Base-by-base conservation (phyloP, 2,888 invertebrate species). In the Cybosia mesomella region DNA sequence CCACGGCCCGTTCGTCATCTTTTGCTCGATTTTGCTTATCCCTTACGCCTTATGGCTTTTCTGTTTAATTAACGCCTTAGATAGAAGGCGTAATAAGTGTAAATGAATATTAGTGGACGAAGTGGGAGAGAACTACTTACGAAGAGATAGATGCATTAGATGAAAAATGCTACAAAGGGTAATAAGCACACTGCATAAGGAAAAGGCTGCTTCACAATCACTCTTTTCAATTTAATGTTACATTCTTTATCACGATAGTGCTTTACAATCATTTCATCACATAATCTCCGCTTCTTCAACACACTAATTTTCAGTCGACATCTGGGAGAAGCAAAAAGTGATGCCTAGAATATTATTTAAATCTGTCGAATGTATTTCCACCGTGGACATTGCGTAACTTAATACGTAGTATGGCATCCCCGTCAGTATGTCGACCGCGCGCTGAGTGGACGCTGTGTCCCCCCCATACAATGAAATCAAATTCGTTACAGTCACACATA, bases 351-450 rank as follows among this genome's bases (percentile, higher is more conserved):
- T n/a, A 61, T 58, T 68, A 39, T 62, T 64, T 58, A 63, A 66
- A 72, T 68, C 64, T 58, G 39, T 68, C 55, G 34, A 36, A 36
- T 70, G 64, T 73, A 64, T 70, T 77, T 53, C 67, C 59, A 68
- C 43, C 66, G 75, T 72, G 74, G 67, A 57, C 70, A 75, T 81
- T 79, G 80, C 79, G 80, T 79, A 79, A 75, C 71, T 74, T 61
- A 15, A 72, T 69, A 68, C 62, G 22, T 57, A 58, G 15, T 49
- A 79, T 87, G 81, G 89, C 82, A 90, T 81, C 88, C 81, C 84
- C 68, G 85, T 43, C 84, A 91, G 91, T 91, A 81, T 82, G 82
- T 84, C 79, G 85, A 87, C 85, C 89, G 89, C 87, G 88, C 85
- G 87, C 83, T 85, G 86, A 79, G 77, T 74, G 74, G 76, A 81